A percentile compares a stretch with the other conserved stretches of the same genome.
Conservation (phyloP, 2,797 vertebrate species). For the Dipus sagitta region DNA sequence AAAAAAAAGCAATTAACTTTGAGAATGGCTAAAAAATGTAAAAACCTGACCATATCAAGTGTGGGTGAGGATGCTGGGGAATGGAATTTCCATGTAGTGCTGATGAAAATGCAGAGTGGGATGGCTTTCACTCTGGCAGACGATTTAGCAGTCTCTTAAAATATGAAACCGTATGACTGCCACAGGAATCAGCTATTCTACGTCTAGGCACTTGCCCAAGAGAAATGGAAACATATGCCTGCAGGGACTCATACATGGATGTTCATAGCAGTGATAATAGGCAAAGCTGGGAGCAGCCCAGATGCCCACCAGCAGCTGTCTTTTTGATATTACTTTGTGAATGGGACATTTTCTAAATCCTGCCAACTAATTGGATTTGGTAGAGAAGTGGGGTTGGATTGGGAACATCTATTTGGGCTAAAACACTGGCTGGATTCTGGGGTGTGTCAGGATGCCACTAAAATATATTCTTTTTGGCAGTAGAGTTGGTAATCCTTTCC, state of each 20-base stretch:
- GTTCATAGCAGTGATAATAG: background rate
- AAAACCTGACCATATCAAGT: background rate
- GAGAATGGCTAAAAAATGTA: too few relatives aligned
- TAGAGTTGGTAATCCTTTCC: background rate
- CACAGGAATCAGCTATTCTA: background rate
- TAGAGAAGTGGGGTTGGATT: background rate
- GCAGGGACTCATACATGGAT: background rate
- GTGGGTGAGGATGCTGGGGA: background rate
- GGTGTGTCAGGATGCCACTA: slow-evolving; percentile 6
- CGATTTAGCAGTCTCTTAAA: background rate
- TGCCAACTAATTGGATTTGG: background rate
- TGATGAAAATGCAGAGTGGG: background rate
- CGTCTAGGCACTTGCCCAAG: background rate
- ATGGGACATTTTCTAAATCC: background rate
- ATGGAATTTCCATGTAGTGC: background rate
- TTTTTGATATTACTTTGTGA: slow-evolving; percentile 4
- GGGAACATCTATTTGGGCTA: background rate
- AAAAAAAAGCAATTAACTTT: background rate
- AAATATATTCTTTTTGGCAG: slow-evolving; percentile 30
- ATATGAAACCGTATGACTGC: background rate
- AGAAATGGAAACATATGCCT: background rate
- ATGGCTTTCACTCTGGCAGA: background rate
- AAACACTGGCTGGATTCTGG: background rate
- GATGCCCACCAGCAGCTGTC: background rate
- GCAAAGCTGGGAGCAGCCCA: background rate